A percentile compares a stretch with the other conserved stretches of the same genome.
Conservation (phyloP, 2,113 vertebrate species). For the Cyprinus carpio region DNA sequence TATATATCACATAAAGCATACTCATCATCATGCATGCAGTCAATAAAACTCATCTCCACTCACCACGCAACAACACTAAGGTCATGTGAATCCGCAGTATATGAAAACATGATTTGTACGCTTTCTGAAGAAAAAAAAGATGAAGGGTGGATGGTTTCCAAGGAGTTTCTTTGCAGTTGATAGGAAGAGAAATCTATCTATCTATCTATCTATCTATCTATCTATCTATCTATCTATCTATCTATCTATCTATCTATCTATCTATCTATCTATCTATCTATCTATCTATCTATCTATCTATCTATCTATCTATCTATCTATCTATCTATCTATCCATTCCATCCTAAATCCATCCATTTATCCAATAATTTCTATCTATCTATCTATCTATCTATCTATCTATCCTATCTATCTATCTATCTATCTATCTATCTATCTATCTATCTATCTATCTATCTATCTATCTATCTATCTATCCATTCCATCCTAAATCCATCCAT, state of each 20-base stretch:
- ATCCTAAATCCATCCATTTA: no score
- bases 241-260: not conserved
- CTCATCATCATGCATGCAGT: constrained; percentile 15
- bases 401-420: not conserved
- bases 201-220: not conserved
- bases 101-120: not conserved
- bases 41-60: constrained; percentile 14
- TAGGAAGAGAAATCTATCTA: no score
- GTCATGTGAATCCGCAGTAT: not conserved
- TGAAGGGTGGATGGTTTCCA: not conserved
- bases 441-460: not conserved
- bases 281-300: no score
- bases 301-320: no score
- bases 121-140: not conserved
- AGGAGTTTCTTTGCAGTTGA: not conserved
- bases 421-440: not conserved
- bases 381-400: no score
- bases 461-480: not conserved
- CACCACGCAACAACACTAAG: not conserved
- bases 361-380: no score
- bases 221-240: not conserved
- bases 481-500: not conserved
- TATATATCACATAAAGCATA: constrained; percentile 1
- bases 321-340: no score
- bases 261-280: not conserved